phyloP scores from a whole-genome alignment of 2,113 vertebrate genomes.

The Polyodon spathula region DNA sequence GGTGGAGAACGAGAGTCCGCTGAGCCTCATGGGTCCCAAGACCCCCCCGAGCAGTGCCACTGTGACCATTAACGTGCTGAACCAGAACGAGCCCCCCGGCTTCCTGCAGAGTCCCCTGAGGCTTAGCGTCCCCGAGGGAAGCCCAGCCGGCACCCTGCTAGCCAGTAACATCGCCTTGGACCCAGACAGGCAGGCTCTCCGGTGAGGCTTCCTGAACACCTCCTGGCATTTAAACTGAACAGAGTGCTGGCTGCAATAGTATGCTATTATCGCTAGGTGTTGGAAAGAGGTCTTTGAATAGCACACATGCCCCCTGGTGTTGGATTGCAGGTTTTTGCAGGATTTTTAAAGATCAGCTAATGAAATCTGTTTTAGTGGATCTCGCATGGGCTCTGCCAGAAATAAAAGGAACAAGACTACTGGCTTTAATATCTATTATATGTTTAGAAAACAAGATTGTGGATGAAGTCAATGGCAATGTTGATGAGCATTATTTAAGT shows the following conservation, averaged over 20 bases:
- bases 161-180: constrained; percentile 65
- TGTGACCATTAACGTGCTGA: constrained; percentile 60
- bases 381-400: too few species aligned
- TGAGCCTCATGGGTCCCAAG: constrained; percentile 48
- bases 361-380: too few species aligned
- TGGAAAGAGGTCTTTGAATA: too few species aligned
- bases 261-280: too few species aligned
- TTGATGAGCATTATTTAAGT: too few species aligned
- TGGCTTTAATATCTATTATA: too few species aligned
- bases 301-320: too few species aligned
- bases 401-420: too few species aligned
- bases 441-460: too few species aligned
- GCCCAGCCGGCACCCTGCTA: constrained; percentile 59
- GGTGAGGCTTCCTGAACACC: constrained; percentile 38
- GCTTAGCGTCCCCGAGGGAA: constrained; percentile 68
- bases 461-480: too few species aligned
- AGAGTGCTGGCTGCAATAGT: constrained; percentile 24
- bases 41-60: constrained; percentile 51
- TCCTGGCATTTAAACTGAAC: not conserved
- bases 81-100: constrained; percentile 74
- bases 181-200: constrained; percentile 68
- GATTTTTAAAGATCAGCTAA: too few species aligned
- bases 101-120: constrained; percentile 70
- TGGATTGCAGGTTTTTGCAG: too few species aligned
- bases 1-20: constrained; percentile 63